Conservation (phyloP, 2,888 invertebrate genomes). For the Scotopteryx bipunctaria region DNA sequence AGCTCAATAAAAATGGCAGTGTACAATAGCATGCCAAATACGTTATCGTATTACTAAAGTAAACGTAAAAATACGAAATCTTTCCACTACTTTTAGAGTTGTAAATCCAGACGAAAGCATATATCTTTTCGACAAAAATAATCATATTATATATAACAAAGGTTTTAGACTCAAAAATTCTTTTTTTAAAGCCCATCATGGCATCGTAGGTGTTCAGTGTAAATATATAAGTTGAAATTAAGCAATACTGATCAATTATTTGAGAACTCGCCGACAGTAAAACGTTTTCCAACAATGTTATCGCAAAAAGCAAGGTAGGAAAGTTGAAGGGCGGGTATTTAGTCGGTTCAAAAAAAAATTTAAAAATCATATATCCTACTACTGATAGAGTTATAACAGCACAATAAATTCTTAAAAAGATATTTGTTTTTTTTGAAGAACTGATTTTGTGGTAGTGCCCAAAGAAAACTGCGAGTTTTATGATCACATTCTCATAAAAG, state of each 20-base stretch:
- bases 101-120: too few relatives aligned
- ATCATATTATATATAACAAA: background rate
- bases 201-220: slow-evolving; percentile 1
- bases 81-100: too few relatives aligned
- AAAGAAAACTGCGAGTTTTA: too few relatives aligned
- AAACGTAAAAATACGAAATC: background rate
- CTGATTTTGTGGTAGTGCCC: slow-evolving; percentile 3
- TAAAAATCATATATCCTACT: background rate
- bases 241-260: background rate
- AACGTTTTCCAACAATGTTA: background rate
- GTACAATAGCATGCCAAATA: background rate
- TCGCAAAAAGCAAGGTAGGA: background rate
- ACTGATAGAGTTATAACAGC: too few relatives aligned
- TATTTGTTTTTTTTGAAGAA: slow-evolving; percentile 3
- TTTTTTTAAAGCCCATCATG: background rate
- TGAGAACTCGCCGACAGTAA: background rate
- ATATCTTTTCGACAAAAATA: background rate
- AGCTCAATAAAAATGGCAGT: background rate
- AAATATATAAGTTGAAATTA: background rate
- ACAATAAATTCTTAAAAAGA: too few relatives aligned
- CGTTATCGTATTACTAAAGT: background rate
- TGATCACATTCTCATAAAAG: too few relatives aligned
- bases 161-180: background rate
- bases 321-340: too few relatives aligned
- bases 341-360: background rate